Evolutionary conservation across 2,797 vertebrate species (phyloP), one percentile per base, ranked within the genome.

Genomic region (Apogon talboti): DNA sequence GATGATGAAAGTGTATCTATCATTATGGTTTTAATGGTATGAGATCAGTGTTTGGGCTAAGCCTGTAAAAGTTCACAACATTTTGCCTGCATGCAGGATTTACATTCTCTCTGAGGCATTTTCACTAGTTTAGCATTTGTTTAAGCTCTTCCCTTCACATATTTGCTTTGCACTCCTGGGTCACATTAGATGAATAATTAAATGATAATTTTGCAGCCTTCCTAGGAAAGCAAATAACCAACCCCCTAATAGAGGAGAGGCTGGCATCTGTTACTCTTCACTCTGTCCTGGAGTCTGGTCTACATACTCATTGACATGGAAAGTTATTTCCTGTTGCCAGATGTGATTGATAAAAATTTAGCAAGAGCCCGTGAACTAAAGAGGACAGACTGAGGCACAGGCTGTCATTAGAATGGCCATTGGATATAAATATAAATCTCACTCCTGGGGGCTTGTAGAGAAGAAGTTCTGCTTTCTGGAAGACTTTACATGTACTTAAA

Each of bases 151-250:
- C 33, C 16, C 53, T 40, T 63, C 40, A 13, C 42, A 57, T 24
- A 35, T 60, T 48, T 74, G 24, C 67, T 59, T 49, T 65, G 28
- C n/a, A 33, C 64, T 53, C 57, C 46, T 33, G 63, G 49, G 35
- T 52, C 2, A 50, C 47, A 58, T 37, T 43, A 28, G 42, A 74
- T 74, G 33, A 86, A 87, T 89, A 73, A 86, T 86, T 70, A 37
- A 73, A 43, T 21, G 48, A 72, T 55, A 24, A 51, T 16, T 76
- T 72, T 84, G 72, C 70, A 81, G 24, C 37, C 45, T 83, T 59
- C 82, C 84, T 80, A 79, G 45, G 40, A 28, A 50, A 56, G 44
- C 71, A 82, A 78, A 73, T 83, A 63, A 77, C 58, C 58, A 71
- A 11, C 9, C 14, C 11, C 5, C 15, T 30, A 42, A 46, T 33